A percentile compares a stretch with the other conserved stretches of the same genome.
These are phyloP conservation scores for Chrysochloris asiatica DNA, from an alignment of 2,113 vertebrate species.

Conservation along the genomic window DNA sequence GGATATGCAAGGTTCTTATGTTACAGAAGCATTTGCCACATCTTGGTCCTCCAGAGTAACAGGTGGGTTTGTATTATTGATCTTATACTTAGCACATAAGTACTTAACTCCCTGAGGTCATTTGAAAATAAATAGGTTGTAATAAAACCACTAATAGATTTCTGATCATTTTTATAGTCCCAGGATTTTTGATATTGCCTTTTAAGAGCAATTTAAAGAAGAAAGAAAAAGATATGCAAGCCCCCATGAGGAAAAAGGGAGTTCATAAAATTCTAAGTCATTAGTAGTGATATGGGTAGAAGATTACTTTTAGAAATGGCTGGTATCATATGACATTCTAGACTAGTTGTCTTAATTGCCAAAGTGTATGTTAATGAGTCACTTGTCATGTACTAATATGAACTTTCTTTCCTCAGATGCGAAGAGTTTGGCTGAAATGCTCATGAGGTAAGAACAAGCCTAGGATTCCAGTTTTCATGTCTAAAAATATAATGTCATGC, in stretches of 20 bases:
- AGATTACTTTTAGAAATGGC: background rate
- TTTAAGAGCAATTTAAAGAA: background rate
- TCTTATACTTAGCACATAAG: no score
- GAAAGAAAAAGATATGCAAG: background rate
- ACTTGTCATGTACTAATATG: conserved; percentile 57
- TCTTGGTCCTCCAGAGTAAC: no score
- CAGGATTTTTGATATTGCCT: background rate
- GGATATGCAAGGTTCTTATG: no score
- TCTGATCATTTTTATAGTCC: conserved; percentile 12
- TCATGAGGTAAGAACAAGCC: conserved; percentile 94
- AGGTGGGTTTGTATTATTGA: no score
- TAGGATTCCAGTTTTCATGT: background rate
- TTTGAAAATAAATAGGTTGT: background rate
- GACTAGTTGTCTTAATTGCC: background rate
- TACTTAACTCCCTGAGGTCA: background rate
- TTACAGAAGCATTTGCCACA: no score
- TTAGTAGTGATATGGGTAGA: conserved; percentile 1
- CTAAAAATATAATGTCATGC: background rate
- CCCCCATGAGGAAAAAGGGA: conserved; percentile 9
- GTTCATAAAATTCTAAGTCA: background rate
- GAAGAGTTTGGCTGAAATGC: conserved; percentile 99
- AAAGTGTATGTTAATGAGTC: background rate
- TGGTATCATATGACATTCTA: background rate
- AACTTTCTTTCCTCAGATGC: conserved; percentile 93
- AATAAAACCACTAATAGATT: conserved; percentile 21